Evolutionary conservation across 2,888 invertebrate species (phyloP).

Genomic region (Troides helena): DNA sequence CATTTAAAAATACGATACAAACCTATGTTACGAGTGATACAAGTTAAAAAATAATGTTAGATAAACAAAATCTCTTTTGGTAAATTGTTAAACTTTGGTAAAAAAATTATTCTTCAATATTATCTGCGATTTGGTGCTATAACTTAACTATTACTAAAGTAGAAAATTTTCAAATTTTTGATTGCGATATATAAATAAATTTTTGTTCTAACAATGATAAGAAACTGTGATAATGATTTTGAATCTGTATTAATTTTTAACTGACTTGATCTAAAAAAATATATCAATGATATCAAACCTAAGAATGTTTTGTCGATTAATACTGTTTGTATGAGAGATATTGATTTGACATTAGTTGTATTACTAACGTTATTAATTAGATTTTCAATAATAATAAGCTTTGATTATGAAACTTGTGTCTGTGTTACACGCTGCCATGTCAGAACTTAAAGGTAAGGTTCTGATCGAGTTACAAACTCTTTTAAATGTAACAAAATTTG

Average conservation of each 20-base stretch:
- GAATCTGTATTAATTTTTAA: background rate
- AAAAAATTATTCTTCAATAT: background rate
- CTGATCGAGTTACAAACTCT: background rate
- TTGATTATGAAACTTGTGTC: constrained; percentile 70
- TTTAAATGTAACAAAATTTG: background rate
- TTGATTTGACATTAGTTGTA: constrained; percentile 8
- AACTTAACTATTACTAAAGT: background rate
- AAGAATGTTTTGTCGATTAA: background rate
- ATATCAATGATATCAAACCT: background rate
- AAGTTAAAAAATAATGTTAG: background rate
- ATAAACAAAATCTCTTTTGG: background rate
- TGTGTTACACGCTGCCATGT: constrained; percentile 78
- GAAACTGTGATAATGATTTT: constrained; percentile 22
- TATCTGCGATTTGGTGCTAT: constrained; percentile 1
- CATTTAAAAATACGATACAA: background rate
- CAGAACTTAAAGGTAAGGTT: constrained; percentile 77
- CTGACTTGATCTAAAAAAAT: background rate
- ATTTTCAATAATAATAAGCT: constrained; percentile 32
- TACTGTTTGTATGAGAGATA: background rate
- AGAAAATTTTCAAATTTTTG: background rate
- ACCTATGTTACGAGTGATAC: background rate
- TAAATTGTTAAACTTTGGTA: background rate
- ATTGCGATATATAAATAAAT: background rate
- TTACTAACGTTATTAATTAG: constrained; percentile 9
- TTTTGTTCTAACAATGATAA: constrained; percentile 6